These are phyloP conservation scores for Cebidichthys violaceus DNA, from an alignment of 2,113 vertebrate genomes.

Conservation along the genomic window DNA sequence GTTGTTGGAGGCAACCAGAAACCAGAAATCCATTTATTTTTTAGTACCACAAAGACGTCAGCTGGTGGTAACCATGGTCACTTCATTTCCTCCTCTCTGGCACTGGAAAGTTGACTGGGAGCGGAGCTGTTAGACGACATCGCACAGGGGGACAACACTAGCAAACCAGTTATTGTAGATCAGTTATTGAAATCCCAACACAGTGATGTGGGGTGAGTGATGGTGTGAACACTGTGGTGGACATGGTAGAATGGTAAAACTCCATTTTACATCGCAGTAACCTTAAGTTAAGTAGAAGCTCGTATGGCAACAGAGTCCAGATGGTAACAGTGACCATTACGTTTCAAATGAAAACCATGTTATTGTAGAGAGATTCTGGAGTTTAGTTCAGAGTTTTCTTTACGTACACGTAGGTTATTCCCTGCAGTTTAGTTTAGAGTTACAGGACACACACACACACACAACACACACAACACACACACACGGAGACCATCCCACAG, in stretches of 20 bases:
- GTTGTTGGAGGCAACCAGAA: constrained; percentile 26
- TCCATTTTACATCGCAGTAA: constrained; percentile 26
- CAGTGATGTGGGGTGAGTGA: constrained; percentile 15
- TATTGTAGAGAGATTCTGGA: background rate
- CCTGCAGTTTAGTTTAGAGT: constrained; percentile 22
- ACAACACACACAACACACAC: constrained; percentile 15
- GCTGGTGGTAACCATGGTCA: constrained; percentile 38
- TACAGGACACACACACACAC: constrained; percentile 20
- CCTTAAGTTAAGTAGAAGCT: constrained; percentile 31
- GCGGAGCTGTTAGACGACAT: constrained; percentile 32
- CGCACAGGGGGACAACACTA: constrained; percentile 15
- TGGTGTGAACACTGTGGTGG: constrained; percentile 33
- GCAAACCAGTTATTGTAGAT: constrained; percentile 13
- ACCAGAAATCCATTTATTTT: constrained; percentile 43
- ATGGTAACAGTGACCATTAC: constrained; percentile 8
- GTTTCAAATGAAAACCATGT: constrained; percentile 24
- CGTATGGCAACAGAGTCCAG: constrained; percentile 22
- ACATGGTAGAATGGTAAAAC: constrained; percentile 32
- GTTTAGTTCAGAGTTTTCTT: constrained; percentile 4
- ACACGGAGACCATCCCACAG: constrained; percentile 26
- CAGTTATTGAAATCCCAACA: constrained; percentile 21
- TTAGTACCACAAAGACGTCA: constrained; percentile 38
- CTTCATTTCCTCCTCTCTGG: constrained; percentile 46
- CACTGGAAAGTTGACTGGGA: constrained; percentile 26
- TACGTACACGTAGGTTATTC: constrained; percentile 2